Percentiles rank a stretch among this genome's conserved stretches.
Evolutionary conservation across 2,888 invertebrate species (phyloP).

Genomic region (Acronicta psi): DNA sequence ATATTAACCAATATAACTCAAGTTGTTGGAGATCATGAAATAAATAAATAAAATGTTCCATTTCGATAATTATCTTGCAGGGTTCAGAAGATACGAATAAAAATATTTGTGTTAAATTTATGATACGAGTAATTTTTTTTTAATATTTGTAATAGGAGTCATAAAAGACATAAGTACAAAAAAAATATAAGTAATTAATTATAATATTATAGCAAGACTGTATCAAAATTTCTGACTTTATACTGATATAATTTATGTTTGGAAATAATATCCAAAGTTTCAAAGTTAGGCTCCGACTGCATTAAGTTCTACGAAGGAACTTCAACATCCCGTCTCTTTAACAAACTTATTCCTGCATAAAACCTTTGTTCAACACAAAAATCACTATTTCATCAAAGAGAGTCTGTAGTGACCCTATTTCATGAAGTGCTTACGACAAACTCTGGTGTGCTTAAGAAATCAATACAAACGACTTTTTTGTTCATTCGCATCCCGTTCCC

Average conservation of each 20-base stretch:
- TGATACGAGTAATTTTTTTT: too few relatives aligned
- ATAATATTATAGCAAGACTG: too few relatives aligned
- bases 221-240: neutral
- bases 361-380: constrained; percentile 39
- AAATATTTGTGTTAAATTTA: too few relatives aligned
- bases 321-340: constrained; percentile 15
- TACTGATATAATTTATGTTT: neutral
- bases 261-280: constrained; percentile 10
- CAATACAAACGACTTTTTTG: constrained; percentile 55
- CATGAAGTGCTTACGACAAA: constrained; percentile 40
- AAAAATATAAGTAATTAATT: too few relatives aligned
- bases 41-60: too few relatives aligned
- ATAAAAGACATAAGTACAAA: too few relatives aligned
- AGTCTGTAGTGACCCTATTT: constrained; percentile 51
- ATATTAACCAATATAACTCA: too few relatives aligned
- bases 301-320: constrained; percentile 10
- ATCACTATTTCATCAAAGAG: constrained; percentile 47
- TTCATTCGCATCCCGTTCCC: constrained; percentile 54
- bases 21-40: too few relatives aligned
- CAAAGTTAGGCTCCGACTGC: constrained; percentile 10
- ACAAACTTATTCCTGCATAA: constrained; percentile 39
- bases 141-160: too few relatives aligned
- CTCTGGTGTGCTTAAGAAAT: constrained; percentile 48
- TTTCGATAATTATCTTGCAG: too few relatives aligned
- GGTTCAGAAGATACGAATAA: too few relatives aligned